These are phyloP conservation scores for Cyaniris semiargus DNA, from an alignment of 2,888 invertebrate species.

Conservation along the genomic window DNA sequence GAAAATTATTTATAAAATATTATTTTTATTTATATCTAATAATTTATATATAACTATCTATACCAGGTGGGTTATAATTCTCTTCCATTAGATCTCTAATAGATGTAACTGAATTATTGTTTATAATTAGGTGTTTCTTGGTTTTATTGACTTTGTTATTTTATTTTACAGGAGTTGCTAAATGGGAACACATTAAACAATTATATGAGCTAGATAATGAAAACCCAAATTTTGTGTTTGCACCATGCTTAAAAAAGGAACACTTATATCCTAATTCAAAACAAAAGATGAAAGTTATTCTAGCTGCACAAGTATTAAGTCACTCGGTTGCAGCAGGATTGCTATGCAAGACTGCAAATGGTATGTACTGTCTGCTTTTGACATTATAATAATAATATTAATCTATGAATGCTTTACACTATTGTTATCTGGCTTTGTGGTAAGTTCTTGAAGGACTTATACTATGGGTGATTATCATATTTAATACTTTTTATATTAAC, in stretches of 20 bases:
- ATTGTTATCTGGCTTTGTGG: background rate
- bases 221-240: background rate
- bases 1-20: background rate
- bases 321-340: background rate
- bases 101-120: background rate
- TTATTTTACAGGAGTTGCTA: slow-evolving; percentile 26
- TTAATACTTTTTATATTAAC: background rate
- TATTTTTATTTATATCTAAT: background rate
- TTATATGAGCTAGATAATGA: slow-evolving; percentile 11
- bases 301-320: slow-evolving; percentile 4
- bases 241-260: background rate
- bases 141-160: background rate
- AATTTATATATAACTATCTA: too few relatives aligned
- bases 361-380: background rate
- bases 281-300: slow-evolving; percentile 22
- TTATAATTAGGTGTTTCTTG: background rate
- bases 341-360: background rate
- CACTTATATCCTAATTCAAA: slow-evolving; percentile 1
- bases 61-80: too few relatives aligned
- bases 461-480: background rate
- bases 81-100: background rate
- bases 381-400: background rate
- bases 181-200: slow-evolving; percentile 15
- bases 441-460: background rate
- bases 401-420: background rate